phyloP scores from a whole-genome alignment of 2,113 vertebrate species.

The Proterorhinus semilunaris region DNA sequence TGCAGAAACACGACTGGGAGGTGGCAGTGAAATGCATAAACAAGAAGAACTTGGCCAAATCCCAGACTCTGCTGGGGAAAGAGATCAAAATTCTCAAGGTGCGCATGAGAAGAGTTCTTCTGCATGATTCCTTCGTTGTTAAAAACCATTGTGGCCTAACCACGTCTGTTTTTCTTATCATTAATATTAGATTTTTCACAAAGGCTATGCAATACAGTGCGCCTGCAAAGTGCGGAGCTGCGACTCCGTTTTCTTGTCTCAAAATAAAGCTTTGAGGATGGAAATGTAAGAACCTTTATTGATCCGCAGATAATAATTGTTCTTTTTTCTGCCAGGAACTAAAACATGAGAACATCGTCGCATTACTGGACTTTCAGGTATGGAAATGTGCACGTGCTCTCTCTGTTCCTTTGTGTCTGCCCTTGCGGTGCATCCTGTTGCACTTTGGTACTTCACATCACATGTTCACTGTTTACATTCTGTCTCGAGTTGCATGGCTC shows the following conservation, averaged over 20 bases:
- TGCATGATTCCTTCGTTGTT: not conserved
- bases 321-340: conserved; percentile 81
- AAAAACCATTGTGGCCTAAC: not conserved
- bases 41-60: conserved; percentile 97
- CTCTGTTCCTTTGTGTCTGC: not conserved
- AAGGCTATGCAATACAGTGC: not conserved
- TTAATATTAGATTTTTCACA: conserved; percentile 1
- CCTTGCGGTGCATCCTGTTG: conserved; percentile 8
- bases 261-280: not conserved
- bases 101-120: conserved; percentile 31
- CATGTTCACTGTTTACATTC: conserved; percentile 56
- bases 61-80: conserved; percentile 93
- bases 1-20: conserved; percentile 93
- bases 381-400: conserved; percentile 11
- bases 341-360: conserved; percentile 98
- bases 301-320: conserved; percentile 6
- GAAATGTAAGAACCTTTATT: not conserved
- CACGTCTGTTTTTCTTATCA: not conserved
- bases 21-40: conserved; percentile 98
- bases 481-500: conserved; percentile 23
- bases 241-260: not conserved
- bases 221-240: not conserved
- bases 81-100: conserved; percentile 99
- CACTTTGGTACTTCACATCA: conserved; percentile 15
- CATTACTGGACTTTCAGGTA: conserved; percentile 97